These are phyloP conservation scores for Neopelma chrysocephalum DNA, from an alignment of 2,797 vertebrate species.

Conservation along the genomic window DNA sequence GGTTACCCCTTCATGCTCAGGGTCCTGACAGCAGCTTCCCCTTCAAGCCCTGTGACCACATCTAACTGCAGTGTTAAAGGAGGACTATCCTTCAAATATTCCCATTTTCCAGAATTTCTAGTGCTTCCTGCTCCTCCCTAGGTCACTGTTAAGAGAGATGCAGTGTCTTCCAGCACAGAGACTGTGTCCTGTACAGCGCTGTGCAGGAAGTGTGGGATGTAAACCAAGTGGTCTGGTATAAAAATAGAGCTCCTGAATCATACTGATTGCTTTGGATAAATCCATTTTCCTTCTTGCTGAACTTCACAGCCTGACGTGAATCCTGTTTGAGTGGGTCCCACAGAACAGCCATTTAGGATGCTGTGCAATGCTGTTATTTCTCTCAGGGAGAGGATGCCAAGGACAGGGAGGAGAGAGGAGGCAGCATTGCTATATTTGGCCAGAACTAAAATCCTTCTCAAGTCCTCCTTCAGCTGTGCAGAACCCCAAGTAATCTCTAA, in stretches of 20 bases:
- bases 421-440: slow-evolving; percentile 50
- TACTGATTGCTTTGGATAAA: not conserved
- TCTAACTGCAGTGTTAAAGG: slow-evolving; percentile 14
- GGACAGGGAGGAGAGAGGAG: slow-evolving; percentile 32
- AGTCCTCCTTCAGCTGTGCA: slow-evolving; percentile 69
- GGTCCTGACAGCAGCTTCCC: not conserved
- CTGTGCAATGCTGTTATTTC: not conserved
- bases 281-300: not conserved
- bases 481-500: slow-evolving; percentile 76
- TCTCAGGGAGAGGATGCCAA: slow-evolving; percentile 21
- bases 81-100: not conserved
- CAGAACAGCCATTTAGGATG: not conserved
- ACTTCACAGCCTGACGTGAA: not conserved
- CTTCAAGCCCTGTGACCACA: not conserved
- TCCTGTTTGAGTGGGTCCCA: not conserved
- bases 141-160: not conserved
- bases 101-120: not conserved
- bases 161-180: not conserved
- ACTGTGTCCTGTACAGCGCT: rapidly evolving
- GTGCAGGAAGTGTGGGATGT: slow-evolving; percentile 2
- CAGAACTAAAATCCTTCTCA: slow-evolving; percentile 42
- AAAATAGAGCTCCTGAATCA: slow-evolving; percentile 14
- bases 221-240: slow-evolving; percentile 1
- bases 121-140: not conserved
- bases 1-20: not conserved